Evolutionary conservation across 2,888 invertebrate species (phyloP), one percentile per base, ranked within the genome.

Genomic region (Eubasilissa splendida): DNA sequence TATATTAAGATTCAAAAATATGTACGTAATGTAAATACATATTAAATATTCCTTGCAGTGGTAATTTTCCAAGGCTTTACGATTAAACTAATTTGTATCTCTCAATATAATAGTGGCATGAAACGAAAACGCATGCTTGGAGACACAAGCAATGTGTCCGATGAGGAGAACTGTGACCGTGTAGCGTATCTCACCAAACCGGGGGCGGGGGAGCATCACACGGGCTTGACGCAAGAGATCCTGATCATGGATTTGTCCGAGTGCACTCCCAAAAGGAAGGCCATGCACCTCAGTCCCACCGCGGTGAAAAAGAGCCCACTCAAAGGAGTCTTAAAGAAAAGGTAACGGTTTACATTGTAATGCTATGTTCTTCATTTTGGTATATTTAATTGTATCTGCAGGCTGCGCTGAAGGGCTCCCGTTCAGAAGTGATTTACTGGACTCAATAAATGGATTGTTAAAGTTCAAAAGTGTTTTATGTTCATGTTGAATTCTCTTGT

Each of bases 211-310:
- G 88, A 88, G 0, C 90, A 90, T 80, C 91, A 91, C 85, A 93
- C 94, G 65, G 94, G 95, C 0, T 88, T 94, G 2, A 95, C 95
- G 3, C 93, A 94, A 85, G 95, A 95, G 86, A 94, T 94, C 59
- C 91, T 92, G 87, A 91, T 93, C 0, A 86, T 94, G 80, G 94
- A 94, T 83, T 90, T 94, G 14, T 93, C 91, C 76, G 93, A 93
- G 84, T 92, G 92, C 83, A 94, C 94, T 11, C 94, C 94, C 0
- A 93, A 93, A 86, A 91, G 91, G 80, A 92, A 91, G 88, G 89
- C 90, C n/a, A 87, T 87, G 82, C 90, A 90, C 79, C 88, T 90
- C 0, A 90, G 91, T 4, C 89, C 90, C 0, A 78, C 70, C 11
- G 85, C 86, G 4, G 87, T 86, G 56, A 89, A 91, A 59, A 89